phyloP scores from a whole-genome alignment of 2,113 vertebrate species.

The Dissostichus mawsoni region DNA sequence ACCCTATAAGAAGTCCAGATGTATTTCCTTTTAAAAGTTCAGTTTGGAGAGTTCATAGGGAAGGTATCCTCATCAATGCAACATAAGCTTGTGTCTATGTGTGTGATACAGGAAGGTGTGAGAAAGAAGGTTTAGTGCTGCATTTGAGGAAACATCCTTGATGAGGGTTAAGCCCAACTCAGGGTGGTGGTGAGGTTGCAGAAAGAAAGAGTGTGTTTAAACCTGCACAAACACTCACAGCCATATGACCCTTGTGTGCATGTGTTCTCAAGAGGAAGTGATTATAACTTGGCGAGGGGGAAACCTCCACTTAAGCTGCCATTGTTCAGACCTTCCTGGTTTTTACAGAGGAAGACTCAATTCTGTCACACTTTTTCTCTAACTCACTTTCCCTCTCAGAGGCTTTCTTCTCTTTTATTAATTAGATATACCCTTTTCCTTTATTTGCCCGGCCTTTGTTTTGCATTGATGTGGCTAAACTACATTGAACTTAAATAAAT shows the following conservation, averaged over 20 bases:
- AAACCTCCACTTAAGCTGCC: conserved; percentile 43
- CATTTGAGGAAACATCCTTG: conserved; percentile 19
- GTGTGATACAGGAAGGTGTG: neutral
- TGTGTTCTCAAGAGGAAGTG: conserved; percentile 46
- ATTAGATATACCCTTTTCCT: neutral
- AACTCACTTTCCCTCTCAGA: neutral
- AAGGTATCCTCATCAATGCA: no score
- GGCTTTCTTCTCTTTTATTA: neutral
- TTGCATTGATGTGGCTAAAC: neutral
- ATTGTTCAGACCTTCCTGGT: conserved; percentile 68
- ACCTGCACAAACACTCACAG: conserved; percentile 8
- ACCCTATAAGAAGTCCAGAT: no score
- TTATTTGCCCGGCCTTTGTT: neutral
- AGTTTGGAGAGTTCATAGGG: no score
- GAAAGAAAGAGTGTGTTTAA: conserved; percentile 33
- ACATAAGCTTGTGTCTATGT: conserved; percentile 6
- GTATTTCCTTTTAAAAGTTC: no score
- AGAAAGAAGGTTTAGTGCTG: neutral
- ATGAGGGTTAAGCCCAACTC: conserved; percentile 5
- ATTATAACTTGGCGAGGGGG: conserved; percentile 37
- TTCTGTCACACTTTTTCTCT: conserved; percentile 25
- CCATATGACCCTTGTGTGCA: conserved; percentile 18
- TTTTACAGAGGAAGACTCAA: conserved; percentile 45
- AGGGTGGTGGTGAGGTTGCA: neutral
- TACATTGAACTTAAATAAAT: neutral